Base-by-base conservation (phyloP, 2,113 vertebrate species). In the Mirounga angustirostris region DNA sequence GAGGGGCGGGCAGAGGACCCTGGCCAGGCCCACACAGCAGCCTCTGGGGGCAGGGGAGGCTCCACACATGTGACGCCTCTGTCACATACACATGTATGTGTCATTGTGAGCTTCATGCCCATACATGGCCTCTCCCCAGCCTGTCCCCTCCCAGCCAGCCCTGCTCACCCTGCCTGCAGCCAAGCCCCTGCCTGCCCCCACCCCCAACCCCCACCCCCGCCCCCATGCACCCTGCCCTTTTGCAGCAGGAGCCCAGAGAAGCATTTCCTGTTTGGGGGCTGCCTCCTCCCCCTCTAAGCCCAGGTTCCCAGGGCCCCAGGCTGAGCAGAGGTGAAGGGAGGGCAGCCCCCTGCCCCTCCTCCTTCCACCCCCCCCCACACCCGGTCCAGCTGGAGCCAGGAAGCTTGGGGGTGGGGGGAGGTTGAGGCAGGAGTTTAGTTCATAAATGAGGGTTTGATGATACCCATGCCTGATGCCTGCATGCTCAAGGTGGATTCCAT, bases 191-290 rank as follows among this genome's bases (percentile, higher is more conserved):
- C 16, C 33, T 3, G 16, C 36, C 4, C 67, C 90, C 80, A 95
- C 67, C 50, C 65, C 89, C 67, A 88, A 56, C 90, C 80, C 96
- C 67, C 54, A 1, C 50, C 90, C 80, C 96, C 67, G 50, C 65
- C 92, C 89, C 67, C 91, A 56, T 0, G 36, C 63, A 92, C 94
- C 85, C 92, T 90, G 92, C 63, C 94, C 84, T 96, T 87, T 87
- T 54, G 94, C 92, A 50, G 93, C 94, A 95, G 95, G 88, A 95
- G 94, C 71, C 67, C 71, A 40, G 97, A 79, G 95, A 97, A 94
- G 97, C 97, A 98, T 98, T 98, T 98, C 98, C 98, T 98, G 98
- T 97, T 95, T 95, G 93, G 95, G 97, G 97, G 94, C 89, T 30
- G 63, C 93, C 88, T 90, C 89, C 97, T 93, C 93, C 81, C 81